These are phyloP conservation scores for Lepidothrix coronata DNA, from an alignment of 2,113 vertebrate genomes.

Conservation along the genomic window DNA sequence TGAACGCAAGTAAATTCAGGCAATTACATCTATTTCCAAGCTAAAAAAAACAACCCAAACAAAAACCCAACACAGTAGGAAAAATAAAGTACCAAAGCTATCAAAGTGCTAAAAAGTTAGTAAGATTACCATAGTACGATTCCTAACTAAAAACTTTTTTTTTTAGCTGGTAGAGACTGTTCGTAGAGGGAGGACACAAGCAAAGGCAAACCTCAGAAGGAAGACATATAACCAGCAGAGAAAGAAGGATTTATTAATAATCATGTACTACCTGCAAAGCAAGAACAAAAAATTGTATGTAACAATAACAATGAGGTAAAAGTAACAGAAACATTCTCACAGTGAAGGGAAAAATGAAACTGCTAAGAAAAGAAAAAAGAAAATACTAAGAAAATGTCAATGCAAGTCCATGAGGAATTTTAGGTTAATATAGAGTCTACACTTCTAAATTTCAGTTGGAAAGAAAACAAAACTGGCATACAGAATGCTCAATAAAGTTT, in stretches of 20 bases:
- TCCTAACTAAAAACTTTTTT: background rate
- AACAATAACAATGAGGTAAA: background rate
- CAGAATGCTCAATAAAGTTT: background rate
- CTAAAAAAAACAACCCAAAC: fast-evolving
- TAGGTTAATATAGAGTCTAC: background rate
- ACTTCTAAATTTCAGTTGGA: background rate
- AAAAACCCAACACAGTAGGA: background rate
- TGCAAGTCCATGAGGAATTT: background rate
- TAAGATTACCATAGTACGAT: background rate
- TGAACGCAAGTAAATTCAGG: background rate
- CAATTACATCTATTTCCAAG: background rate
- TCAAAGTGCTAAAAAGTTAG: background rate
- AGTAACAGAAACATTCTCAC: background rate
- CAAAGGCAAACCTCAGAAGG: background rate
- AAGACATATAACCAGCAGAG: background rate
- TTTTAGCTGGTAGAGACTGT: background rate
- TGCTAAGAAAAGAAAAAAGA: background rate
- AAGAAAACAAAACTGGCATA: background rate
- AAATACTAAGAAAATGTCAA: background rate
- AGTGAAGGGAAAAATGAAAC: background rate
- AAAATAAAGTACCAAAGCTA: background rate
- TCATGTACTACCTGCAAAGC: background rate
- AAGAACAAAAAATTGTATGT: background rate
- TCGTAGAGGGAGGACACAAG: background rate
- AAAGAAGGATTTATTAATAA: background rate